phyloP scores from a whole-genome alignment of 2,888 invertebrate genomes.

The Keiferia lycopersicella region DNA sequence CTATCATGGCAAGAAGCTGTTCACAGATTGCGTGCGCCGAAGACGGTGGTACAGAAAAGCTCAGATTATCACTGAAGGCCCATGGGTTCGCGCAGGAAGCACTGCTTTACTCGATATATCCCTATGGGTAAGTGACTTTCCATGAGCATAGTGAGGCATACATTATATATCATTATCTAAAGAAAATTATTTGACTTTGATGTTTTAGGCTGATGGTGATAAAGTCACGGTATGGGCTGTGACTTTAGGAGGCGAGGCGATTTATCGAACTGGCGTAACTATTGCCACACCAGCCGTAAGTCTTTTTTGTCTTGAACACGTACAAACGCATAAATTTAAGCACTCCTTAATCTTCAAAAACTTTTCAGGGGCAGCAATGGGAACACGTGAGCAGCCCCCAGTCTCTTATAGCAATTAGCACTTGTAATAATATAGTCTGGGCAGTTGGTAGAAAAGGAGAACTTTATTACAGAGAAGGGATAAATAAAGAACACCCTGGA shows the following conservation, averaged over 20 bases:
- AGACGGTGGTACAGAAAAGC: slow-evolving; percentile 92
- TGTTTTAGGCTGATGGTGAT: slow-evolving; percentile 54
- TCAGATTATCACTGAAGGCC: slow-evolving; percentile 90
- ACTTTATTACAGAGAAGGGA: slow-evolving; percentile 89
- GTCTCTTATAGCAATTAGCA: slow-evolving; percentile 87
- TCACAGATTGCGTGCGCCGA: slow-evolving; percentile 94
- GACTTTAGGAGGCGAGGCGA: slow-evolving; percentile 92
- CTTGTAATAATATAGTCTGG: slow-evolving; percentile 89
- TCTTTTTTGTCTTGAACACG: not conserved
- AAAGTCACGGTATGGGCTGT: slow-evolving; percentile 90
- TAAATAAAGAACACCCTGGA: slow-evolving; percentile 83
- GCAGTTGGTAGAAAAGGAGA: slow-evolving; percentile 93
- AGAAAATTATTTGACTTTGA: not conserved
- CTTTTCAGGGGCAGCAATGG: slow-evolving; percentile 86
- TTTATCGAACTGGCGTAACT: slow-evolving; percentile 90
- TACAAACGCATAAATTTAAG: not conserved
- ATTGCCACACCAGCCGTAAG: slow-evolving; percentile 86
- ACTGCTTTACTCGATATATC: slow-evolving; percentile 92
- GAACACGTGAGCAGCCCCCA: slow-evolving; percentile 92
- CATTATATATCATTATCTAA: not conserved
- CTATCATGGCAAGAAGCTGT: slow-evolving; percentile 91
- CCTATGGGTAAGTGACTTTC: slow-evolving; percentile 81
- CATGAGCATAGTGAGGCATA: not conserved
- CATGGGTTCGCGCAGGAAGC: slow-evolving; percentile 94
- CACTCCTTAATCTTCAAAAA: not conserved